These are phyloP conservation scores for Macaria liturata DNA, from an alignment of 2,888 invertebrate genomes.

Conservation along the genomic window DNA sequence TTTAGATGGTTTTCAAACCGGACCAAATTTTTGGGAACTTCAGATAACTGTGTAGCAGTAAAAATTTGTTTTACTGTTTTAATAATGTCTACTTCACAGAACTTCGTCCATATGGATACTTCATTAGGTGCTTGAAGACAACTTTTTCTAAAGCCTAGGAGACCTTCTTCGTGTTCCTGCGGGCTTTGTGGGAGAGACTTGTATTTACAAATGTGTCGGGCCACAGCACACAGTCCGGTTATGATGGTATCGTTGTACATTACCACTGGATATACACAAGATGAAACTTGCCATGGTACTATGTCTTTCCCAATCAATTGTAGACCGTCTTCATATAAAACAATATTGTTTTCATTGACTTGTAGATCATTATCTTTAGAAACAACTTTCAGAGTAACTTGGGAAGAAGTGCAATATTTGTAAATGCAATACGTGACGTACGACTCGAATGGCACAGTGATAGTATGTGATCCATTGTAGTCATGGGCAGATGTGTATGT, in stretches of 20 bases:
- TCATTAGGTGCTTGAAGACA: constrained; percentile 93
- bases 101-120: constrained; percentile 94
- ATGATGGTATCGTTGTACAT: constrained; percentile 84
- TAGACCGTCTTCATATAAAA: constrained; percentile 50
- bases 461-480: constrained; percentile 38
- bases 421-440: constrained; percentile 85
- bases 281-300: constrained; percentile 74
- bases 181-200: constrained; percentile 36
- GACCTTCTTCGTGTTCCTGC: constrained; percentile 68
- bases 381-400: constrained; percentile 70
- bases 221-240: constrained; percentile 90
- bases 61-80: constrained; percentile 79
- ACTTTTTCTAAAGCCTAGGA: constrained; percentile 91
- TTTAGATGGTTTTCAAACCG: constrained; percentile 93
- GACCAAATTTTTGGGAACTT: constrained; percentile 87
- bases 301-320: constrained; percentile 50
- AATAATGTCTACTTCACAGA: constrained; percentile 93
- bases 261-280: constrained; percentile 86
- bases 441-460: constrained; percentile 82
- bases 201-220: constrained; percentile 63
- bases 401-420: constrained; percentile 80
- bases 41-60: constrained; percentile 36
- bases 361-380: constrained; percentile 42
- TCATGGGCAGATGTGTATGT: constrained; percentile 44
- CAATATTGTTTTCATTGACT: constrained; percentile 38